These are phyloP conservation scores for Agraylea sexmaculata DNA, from an alignment of 1,140 invertebrate species.

Conservation along the genomic window DNA sequence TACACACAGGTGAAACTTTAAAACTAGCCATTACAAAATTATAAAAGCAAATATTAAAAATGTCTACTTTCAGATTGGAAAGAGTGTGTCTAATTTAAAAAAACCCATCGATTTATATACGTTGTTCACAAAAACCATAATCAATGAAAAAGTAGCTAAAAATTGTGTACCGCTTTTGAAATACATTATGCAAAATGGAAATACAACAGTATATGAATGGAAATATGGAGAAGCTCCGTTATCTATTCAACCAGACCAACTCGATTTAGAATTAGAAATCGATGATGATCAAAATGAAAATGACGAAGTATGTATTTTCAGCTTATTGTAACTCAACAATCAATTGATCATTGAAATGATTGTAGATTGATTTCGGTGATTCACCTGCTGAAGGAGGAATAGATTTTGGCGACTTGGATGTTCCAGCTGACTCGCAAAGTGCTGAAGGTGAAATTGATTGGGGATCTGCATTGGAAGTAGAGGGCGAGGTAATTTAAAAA, in stretches of 20 bases:
- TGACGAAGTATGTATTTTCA: slow-evolving; percentile 7
- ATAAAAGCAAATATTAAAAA: background rate
- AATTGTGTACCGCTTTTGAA: slow-evolving; percentile 42
- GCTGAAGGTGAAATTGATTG: slow-evolving; percentile 39
- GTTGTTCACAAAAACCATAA: slow-evolving; percentile 52
- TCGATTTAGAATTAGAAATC: slow-evolving; percentile 39
- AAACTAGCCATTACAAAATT: background rate
- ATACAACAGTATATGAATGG: slow-evolving; percentile 82
- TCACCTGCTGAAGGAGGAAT: slow-evolving; percentile 30
- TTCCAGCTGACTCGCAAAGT: slow-evolving; percentile 40
- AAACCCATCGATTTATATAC: slow-evolving; percentile 55
- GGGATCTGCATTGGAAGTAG: slow-evolving; percentile 30
- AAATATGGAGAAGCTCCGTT: slow-evolving; percentile 69
- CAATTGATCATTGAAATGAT: slow-evolving; percentile 18
- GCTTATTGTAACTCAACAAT: slow-evolving; percentile 16
- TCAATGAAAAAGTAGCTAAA: slow-evolving; percentile 31
- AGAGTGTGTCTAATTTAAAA: slow-evolving; percentile 47
- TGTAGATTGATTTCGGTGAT: slow-evolving; percentile 41
- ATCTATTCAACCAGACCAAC: slow-evolving; percentile 50
- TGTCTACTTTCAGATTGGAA: slow-evolving; percentile 34
- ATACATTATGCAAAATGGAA: slow-evolving; percentile 66
- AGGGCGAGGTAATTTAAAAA: slow-evolving; percentile 10
- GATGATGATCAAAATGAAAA: slow-evolving; percentile 22
- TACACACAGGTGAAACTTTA: slow-evolving; percentile 50
- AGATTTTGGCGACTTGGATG: slow-evolving; percentile 42